Evolutionary conservation across 64 coral and sea anemone species (phyloP), one percentile per base, ranked within the genome.

Genomic region (Porites australiensis): DNA sequence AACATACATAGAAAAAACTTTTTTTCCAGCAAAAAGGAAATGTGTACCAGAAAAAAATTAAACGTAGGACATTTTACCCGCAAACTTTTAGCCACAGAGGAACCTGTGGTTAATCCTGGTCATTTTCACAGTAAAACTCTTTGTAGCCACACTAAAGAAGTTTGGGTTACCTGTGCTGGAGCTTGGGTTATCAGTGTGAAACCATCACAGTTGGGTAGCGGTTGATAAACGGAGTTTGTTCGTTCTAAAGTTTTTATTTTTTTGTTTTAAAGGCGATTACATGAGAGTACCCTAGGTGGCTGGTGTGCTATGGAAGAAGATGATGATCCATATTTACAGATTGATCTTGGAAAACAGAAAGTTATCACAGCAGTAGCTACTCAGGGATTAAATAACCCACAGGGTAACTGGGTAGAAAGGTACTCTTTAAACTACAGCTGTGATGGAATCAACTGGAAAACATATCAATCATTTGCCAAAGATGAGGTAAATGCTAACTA

Each of bases 391-490:
- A 82, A 79, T 37, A 73, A 58, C 2, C 92, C 83, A 13, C 50
- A 83, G 9, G 95, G 95, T 3, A 97, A 97, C 83, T 97, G 95
- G 95, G 92, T 97, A 13, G 94, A 89, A 64, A 89, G 88, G 75
- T 97, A 97, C 55, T 89, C 92, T 23, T 71, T 97, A 50, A 97
- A 97, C 78, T 94, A 97, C 77, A 97, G 95, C 75, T 97, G 95
- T 14, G 92, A 97, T 80, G 95, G 95, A 1, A 12, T 22, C 10
- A 90, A 58, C 22, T 97, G 95, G 95, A n/a, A 76, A 65, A 88
- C 79, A 7, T 90, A 94, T 69, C 63, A 61, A 58, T 66, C 86
- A n/a, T 69, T 57, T 37, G 52, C 88, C 50, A 91, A 88, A 55
- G 65, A 84, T 54, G 61, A 51, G 83, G 95, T 97, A 67, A 87